These are phyloP conservation scores for Alentia gelatinosa DNA, from an alignment of 2,888 invertebrate species.

Conservation along the genomic window DNA sequence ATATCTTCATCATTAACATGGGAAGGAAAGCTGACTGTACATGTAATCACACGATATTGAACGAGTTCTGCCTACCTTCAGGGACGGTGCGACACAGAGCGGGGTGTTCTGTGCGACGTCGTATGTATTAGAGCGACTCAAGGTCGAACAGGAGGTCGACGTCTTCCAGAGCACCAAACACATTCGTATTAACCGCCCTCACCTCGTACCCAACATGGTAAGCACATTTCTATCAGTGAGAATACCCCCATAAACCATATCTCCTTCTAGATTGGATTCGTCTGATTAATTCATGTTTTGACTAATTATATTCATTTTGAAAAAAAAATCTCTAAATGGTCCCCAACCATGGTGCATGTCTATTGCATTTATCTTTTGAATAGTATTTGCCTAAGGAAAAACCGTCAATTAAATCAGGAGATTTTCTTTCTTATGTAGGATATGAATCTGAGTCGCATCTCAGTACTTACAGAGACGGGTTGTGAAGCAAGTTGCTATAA, in stretches of 20 bases:
- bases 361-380: background rate
- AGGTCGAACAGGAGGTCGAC: slow-evolving; percentile 78
- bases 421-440: too few relatives aligned
- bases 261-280: too few relatives aligned
- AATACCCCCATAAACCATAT: too few relatives aligned
- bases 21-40: background rate
- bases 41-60: background rate
- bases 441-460: too few relatives aligned
- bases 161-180: slow-evolving; percentile 79
- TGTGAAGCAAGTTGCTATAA: too few relatives aligned
- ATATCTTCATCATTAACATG: too few relatives aligned
- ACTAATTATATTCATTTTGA: too few relatives aligned
- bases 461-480: too few relatives aligned
- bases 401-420: background rate
- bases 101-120: slow-evolving; percentile 77
- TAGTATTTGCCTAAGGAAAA: background rate
- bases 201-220: slow-evolving; percentile 73
- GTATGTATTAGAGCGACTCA: slow-evolving; percentile 76
- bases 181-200: slow-evolving; percentile 77
- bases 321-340: too few relatives aligned
- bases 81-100: slow-evolving; percentile 79
- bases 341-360: too few relatives aligned
- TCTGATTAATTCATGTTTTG: too few relatives aligned
- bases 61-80: slow-evolving; percentile 61
- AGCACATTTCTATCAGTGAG: slow-evolving; percentile 50